Evolutionary conservation across 1,140 invertebrate species (phyloP).

Genomic region (Habropoda laboriosa): DNA sequence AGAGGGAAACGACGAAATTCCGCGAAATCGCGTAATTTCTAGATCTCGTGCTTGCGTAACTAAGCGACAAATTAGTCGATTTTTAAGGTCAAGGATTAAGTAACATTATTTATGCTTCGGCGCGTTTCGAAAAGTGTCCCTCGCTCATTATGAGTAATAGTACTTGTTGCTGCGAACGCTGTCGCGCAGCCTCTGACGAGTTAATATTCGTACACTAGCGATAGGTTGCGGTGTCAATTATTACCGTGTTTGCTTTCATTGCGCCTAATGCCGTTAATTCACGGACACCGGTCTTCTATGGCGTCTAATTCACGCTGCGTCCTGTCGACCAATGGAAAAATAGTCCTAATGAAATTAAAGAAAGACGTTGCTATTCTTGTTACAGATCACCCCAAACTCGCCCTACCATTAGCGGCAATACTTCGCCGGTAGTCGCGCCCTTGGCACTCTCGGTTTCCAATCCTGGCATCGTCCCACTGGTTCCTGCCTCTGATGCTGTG

Average conservation of each 20-base stretch:
- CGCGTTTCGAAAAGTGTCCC: not conserved
- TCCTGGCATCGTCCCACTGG: slow-evolving; percentile 64
- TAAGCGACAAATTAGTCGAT: not conserved
- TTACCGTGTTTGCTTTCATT: slow-evolving; percentile 46
- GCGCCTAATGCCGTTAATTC: slow-evolving; percentile 39
- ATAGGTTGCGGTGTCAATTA: slow-evolving; percentile 35
- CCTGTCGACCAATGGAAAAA: not conserved
- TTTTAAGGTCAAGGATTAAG: slow-evolving; percentile 19
- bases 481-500: slow-evolving; percentile 66
- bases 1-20: not conserved
- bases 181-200: not conserved
- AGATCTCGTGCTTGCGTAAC: slow-evolving; percentile 22
- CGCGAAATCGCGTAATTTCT: not conserved
- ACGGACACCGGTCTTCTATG: not conserved
- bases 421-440: slow-evolving; percentile 72
- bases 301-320: not conserved
- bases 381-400: slow-evolving; percentile 70
- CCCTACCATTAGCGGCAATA: slow-evolving; percentile 62
- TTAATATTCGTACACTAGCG: slow-evolving; percentile 19
- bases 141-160: not conserved
- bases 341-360: not conserved
- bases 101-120: slow-evolving; percentile 12
- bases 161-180: not conserved
- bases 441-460: slow-evolving; percentile 68
- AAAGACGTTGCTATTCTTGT: not conserved